Conservation (phyloP, 2,888 invertebrate genomes). For the Empis livida region DNA sequence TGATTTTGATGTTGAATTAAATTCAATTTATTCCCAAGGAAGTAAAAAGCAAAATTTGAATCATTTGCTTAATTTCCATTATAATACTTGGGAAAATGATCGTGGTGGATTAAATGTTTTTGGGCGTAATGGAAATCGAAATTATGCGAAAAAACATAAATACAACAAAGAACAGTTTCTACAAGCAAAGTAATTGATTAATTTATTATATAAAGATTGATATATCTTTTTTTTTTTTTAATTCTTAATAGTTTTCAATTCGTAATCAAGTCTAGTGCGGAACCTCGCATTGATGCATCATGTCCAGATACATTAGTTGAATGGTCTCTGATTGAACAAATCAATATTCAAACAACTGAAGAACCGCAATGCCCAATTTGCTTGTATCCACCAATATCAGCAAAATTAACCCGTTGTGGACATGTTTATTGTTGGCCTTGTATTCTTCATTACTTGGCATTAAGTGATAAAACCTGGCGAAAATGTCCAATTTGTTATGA, state of each 20-base stretch:
- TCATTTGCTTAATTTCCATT: constrained; percentile 87
- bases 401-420: constrained; percentile 87
- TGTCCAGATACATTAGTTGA: constrained; percentile 83
- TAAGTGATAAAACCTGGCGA: constrained; percentile 69
- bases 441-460: constrained; percentile 77
- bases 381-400: constrained; percentile 66
- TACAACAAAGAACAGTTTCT: constrained; percentile 90
- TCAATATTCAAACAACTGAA: constrained; percentile 56
- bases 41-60: constrained; percentile 87
- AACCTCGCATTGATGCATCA: constrained; percentile 49
- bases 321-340: constrained; percentile 87
- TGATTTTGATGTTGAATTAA: constrained; percentile 52
- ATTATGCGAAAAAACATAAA: constrained; percentile 41
- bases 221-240: not conserved
- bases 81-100: constrained; percentile 46
- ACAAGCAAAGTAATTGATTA: constrained; percentile 70
- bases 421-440: constrained; percentile 93
- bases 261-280: constrained; percentile 70
- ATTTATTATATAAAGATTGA: not conserved
- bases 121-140: constrained; percentile 16
- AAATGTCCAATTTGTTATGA: constrained; percentile 92
- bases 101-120: constrained; percentile 18
- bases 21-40: constrained; percentile 70
- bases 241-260: constrained; percentile 72
- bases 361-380: constrained; percentile 83